These are phyloP conservation scores for Halictus quadricinctus DNA, from an alignment of 2,888 invertebrate species.

Conservation along the genomic window DNA sequence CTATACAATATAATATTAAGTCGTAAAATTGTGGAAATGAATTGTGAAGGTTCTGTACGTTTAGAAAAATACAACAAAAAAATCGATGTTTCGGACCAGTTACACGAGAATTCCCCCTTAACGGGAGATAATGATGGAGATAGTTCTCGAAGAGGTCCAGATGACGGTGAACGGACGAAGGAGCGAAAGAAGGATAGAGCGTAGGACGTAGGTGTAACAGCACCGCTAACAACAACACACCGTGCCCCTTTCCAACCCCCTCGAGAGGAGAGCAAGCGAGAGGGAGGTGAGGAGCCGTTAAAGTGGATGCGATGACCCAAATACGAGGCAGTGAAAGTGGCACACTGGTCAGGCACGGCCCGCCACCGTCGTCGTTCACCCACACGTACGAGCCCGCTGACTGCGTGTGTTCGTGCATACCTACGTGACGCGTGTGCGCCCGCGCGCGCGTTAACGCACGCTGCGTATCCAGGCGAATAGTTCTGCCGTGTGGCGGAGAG, in stretches of 20 bases:
- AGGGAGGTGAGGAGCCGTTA: constrained; percentile 68
- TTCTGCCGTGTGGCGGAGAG: constrained; percentile 49
- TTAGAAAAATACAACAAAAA: neutral
- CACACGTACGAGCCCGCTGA: constrained; percentile 57
- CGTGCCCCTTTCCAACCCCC: constrained; percentile 60
- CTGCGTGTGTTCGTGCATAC: constrained; percentile 4
- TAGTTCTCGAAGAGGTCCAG: constrained; percentile 5
- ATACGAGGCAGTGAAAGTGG: constrained; percentile 82
- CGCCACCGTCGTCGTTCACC: constrained; percentile 74
- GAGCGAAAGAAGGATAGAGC: neutral
- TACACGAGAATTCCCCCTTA: neutral
- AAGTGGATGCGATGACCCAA: constrained; percentile 81
- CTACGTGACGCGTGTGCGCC: constrained; percentile 34
- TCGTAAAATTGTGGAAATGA: too few relatives aligned
- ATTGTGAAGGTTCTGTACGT: too few relatives aligned
- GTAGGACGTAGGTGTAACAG: constrained; percentile 40
- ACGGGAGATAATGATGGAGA: constrained; percentile 32
- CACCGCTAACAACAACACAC: constrained; percentile 53
- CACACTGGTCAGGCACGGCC: constrained; percentile 80
- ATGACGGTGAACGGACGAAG: constrained; percentile 14
- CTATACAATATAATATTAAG: too few relatives aligned
- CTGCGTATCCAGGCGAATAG: constrained; percentile 68
- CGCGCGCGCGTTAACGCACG: constrained; percentile 53
- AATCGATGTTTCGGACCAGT: neutral
- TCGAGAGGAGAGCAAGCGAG: constrained; percentile 54